Base-by-base conservation (phyloP, 2,113 vertebrate genomes). In the Tragelaphus strepsiceros region DNA sequence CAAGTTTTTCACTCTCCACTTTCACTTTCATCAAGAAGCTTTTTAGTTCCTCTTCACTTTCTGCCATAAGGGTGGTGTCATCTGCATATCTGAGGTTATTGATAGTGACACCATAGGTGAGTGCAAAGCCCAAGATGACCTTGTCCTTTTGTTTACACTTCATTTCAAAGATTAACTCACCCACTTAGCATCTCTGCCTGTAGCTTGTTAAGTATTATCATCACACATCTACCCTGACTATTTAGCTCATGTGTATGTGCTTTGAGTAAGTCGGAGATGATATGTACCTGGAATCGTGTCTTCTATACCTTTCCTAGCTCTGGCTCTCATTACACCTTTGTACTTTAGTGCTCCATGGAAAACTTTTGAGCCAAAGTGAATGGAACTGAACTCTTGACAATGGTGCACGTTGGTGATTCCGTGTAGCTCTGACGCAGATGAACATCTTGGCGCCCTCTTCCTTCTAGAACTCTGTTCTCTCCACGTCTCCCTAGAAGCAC, bases 141-240 rank as follows among this genome's bases (percentile, higher is more conserved):
- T 24, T 62, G n/a, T 43, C 8, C 43, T 95, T 88, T 98, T 83
- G 80, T 92, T 96, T 56, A 90, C 9, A 88, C 39, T 88, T 96
- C 26, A 94, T 58, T 62, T 80, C 61, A 84, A 88, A 88, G 7
- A 64, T 61, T 90, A 59, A n/a, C n/a, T 39, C 2, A 15, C 14
- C 6, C 12, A 74, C 19, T 83, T 58, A 84, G 49, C 24, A 61
- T 78, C 30, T 56, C 32, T 96, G 21, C n/a, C 1, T 32, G 28
- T 30, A 49, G 22, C 16, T 51, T 80, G 67, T 3, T 64, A 96
- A 74, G 58, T 62, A 71, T 30, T 71, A 77, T 39, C 26, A 35
- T 35, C 6, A 32, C 11, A 14, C 32, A 39, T 24, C 67, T 17
- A 56, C 24, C 61, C 43, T 95, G 5, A 80, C 54, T 94, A 2